Conservation (phyloP, 1,140 invertebrate genomes). For the Drosophila trapezifrons region DNA sequence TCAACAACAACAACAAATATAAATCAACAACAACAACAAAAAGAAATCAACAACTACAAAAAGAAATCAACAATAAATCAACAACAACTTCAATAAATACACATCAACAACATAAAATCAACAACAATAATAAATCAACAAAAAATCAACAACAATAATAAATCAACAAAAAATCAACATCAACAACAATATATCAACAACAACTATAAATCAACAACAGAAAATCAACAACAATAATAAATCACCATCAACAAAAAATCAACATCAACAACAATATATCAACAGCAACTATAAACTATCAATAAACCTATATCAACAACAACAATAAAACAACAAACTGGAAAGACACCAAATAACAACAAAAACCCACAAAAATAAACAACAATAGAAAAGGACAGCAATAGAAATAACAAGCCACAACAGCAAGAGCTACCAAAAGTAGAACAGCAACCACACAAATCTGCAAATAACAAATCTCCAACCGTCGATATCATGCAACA, state of each 20-base stretch:
- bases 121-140: background rate
- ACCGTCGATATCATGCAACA: slow-evolving; percentile 5
- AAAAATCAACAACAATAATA: background rate
- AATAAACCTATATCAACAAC: background rate
- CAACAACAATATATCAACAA: background rate
- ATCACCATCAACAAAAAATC: background rate
- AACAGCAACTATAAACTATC: slow-evolving; percentile 35
- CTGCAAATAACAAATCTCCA: background rate
- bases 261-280: background rate
- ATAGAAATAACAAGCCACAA: background rate
- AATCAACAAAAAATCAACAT: background rate
- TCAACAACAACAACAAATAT: background rate
- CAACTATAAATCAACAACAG: background rate
- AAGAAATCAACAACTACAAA: background rate
- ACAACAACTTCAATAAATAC: slow-evolving; percentile 9
- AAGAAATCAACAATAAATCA: slow-evolving; percentile 2
- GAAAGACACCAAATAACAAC: background rate
- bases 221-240: background rate
- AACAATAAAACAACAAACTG: background rate
- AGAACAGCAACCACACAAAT: slow-evolving; percentile 2
- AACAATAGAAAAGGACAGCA: slow-evolving; percentile 8
- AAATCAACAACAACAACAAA: background rate
- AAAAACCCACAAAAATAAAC: background rate
- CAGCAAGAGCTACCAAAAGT: background rate
- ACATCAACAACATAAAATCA: background rate